A percentile compares a stretch with the other conserved stretches of the same genome.
phyloP scores from a whole-genome alignment of 2,113 vertebrate genomes.

The Etheostoma cragini region DNA sequence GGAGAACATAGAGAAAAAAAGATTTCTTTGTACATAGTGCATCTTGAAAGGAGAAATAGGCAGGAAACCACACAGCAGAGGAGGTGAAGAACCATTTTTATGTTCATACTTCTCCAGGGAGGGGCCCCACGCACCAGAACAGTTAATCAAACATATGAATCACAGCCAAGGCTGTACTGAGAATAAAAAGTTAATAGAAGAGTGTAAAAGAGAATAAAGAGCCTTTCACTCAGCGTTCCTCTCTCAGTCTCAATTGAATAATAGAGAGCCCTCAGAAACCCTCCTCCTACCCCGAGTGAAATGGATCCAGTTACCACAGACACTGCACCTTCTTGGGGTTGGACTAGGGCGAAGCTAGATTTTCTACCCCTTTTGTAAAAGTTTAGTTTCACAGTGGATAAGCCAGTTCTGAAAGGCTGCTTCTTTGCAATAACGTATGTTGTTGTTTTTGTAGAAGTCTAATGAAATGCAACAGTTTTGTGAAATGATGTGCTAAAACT shows the following conservation, averaged over 20 bases:
- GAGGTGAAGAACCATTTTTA: background rate
- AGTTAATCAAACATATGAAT: conserved; percentile 14
- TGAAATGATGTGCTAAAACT: background rate
- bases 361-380: conserved; percentile 1
- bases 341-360: conserved; percentile 13
- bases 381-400: conserved; percentile 29
- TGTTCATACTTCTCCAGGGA: conserved; percentile 61
- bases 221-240: conserved; percentile 50
- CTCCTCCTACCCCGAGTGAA: conserved; percentile 44
- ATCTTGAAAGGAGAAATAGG: background rate
- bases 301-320: conserved; percentile 63
- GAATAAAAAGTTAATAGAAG: background rate
- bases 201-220: conserved; percentile 45
- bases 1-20: background rate
- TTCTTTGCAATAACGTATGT: background rate
- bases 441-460: background rate
- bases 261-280: conserved; percentile 47
- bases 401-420: conserved; percentile 10
- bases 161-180: background rate
- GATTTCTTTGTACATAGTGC: background rate
- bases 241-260: conserved; percentile 45
- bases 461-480: background rate
- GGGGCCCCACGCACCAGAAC: conserved; percentile 33
- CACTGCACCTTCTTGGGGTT: conserved; percentile 14
- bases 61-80: background rate